Conservation (phyloP, 2,797 vertebrate species). For the Chiroxiphia lanceolata region DNA sequence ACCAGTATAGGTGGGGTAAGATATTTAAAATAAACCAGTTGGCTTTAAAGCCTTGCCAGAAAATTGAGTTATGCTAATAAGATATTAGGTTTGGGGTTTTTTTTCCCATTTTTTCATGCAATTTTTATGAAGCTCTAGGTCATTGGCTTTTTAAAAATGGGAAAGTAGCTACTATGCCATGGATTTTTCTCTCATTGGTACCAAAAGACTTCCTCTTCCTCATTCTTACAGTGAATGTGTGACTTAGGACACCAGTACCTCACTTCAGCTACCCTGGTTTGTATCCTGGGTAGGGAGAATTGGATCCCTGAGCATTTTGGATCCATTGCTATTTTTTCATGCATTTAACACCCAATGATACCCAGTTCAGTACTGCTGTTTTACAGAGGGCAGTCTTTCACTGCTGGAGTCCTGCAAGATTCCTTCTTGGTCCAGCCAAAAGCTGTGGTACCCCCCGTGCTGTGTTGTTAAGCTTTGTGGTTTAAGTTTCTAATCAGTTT, state of each 20-base stretch:
- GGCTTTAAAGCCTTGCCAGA: background rate
- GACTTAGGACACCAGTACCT: fast-evolving
- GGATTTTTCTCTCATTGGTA: background rate
- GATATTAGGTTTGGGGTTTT: background rate
- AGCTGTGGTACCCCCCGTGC: background rate
- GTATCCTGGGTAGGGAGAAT: background rate
- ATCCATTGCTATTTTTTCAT: background rate
- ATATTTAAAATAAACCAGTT: background rate
- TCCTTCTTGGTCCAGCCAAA: background rate
- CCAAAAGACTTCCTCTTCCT: background rate
- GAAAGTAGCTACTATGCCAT: background rate
- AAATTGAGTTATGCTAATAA: background rate
- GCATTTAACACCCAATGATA: background rate
- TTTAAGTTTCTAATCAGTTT: background rate
- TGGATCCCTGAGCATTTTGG: background rate
- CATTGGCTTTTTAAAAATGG: background rate
- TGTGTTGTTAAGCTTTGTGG: background rate
- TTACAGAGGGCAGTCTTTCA: background rate
- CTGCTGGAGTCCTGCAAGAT: no score
- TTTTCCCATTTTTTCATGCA: background rate
- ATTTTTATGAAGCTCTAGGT: background rate
- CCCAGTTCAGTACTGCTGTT: background rate
- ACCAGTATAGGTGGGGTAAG: background rate
- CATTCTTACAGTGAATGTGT: background rate
- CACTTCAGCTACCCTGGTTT: background rate